Evolutionary conservation across 2,113 vertebrate species (phyloP).

Genomic region (Paracyprichromis sp.): DNA sequence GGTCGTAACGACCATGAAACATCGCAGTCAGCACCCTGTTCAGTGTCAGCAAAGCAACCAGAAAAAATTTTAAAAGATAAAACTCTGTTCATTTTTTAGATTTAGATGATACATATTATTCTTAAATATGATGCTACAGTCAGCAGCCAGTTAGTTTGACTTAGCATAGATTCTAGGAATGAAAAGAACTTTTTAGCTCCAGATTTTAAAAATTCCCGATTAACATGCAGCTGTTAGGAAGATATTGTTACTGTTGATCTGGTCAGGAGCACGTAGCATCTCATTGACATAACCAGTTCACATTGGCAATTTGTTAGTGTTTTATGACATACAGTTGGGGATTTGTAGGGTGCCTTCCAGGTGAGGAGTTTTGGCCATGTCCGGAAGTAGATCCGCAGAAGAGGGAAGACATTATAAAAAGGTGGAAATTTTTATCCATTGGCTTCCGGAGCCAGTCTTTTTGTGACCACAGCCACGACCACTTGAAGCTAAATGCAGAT

Average conservation of each 20-base stretch:
- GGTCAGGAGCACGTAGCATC: neutral
- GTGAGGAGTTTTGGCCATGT: neutral
- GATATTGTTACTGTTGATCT: neutral
- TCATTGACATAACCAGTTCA: neutral
- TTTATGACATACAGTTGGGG: neutral
- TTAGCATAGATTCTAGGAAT: neutral
- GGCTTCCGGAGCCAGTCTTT: neutral
- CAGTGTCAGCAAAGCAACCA: neutral
- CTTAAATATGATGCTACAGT: neutral
- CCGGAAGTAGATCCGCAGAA: neutral
- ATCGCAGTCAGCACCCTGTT: neutral
- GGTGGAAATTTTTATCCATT: neutral
- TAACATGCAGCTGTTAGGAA: neutral
- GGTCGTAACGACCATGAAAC: neutral
- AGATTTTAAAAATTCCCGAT: neutral
- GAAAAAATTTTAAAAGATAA: neutral
- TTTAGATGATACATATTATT: neutral
- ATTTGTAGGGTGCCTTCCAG: neutral
- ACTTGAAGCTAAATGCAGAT: neutral
- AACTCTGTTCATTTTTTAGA: neutral
- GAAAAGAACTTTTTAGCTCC: neutral
- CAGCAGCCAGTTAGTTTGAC: neutral
- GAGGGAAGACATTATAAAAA: neutral
- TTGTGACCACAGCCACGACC: neutral
- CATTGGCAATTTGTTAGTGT: neutral